phyloP scores from a whole-genome alignment of 2,113 vertebrate genomes.

The Apteryx mantelli region DNA sequence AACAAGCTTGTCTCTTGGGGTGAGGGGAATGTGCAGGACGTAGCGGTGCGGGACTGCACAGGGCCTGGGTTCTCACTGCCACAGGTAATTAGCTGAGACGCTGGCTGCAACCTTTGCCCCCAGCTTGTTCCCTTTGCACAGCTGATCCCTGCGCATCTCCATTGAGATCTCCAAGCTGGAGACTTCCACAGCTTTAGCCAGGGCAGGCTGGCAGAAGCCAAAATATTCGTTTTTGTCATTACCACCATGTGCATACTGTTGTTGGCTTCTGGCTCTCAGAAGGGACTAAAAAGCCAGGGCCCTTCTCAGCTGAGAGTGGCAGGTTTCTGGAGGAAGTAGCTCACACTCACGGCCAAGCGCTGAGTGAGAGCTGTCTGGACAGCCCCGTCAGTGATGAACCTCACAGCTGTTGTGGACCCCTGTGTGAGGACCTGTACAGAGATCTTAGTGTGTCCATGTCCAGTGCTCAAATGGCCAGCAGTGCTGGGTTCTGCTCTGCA shows the following conservation, averaged over 20 bases:
- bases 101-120: background rate
- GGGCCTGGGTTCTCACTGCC: background rate
- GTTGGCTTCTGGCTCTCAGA: background rate
- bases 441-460: background rate
- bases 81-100: background rate
- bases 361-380: background rate
- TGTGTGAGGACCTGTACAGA: background rate
- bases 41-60: background rate
- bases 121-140: background rate
- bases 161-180: background rate
- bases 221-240: background rate
- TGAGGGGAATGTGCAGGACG: background rate
- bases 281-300: background rate
- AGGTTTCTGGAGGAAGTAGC: background rate
- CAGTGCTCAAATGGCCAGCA: too few species aligned
- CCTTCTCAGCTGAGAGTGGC: background rate
- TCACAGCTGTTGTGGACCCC: background rate
- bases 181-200: background rate
- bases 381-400: background rate
- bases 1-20: background rate
- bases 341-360: background rate
- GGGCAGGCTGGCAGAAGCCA: background rate
- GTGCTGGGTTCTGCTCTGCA: too few species aligned
- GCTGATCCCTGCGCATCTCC: background rate
- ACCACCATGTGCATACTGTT: background rate